Base-by-base conservation (phyloP, 2,888 invertebrate species). In the Ferrisia virgata region DNA sequence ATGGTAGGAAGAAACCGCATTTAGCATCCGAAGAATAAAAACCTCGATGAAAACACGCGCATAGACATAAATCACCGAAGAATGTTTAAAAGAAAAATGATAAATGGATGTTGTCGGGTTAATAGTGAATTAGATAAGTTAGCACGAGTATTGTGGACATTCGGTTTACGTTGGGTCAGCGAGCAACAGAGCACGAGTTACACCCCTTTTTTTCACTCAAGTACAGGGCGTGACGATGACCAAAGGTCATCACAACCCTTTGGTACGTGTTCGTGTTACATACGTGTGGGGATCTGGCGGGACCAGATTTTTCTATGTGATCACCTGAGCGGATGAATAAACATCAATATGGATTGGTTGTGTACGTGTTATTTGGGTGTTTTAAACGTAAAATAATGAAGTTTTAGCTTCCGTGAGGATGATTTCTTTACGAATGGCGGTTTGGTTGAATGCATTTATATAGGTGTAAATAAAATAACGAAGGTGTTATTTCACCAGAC, bases 41-140 rank as follows among this genome's bases (percentile, higher is more conserved):
- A 53, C 25, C 47, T 13, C 47, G 79, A 79, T 79, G 79, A 79
- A 79, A 79, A 79, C 79, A 79, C 47, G 40, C 31, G 53, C 47
- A 79, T 47, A 79, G 28, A n/a, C 47, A 79, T 79, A 79, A 79
- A 79, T 79, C 79, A 79, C 47, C 31, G 28, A 79, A 79, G 47
- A 79, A 28, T 28, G 31, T 28, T 47, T 31, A 47, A 47, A 79
- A 47, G 47, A 47, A 79, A 36, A 79, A 79, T 79, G 79, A 79
- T 79, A 79, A 53, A 79, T 79, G 79, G 79, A 79, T 79, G 79
- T 79, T 79, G 79, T 79, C 79, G 79, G 79, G 47, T 47, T 79
- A 79, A 79, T 79, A 79, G 79, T 47, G 79, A 79, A 79, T 79
- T 79, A 79, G 79, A 79, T 47, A 47, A 79, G 79, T 79, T 79